Percentiles rank a stretch among this genome's conserved stretches.
Conservation (phyloP, 2,113 vertebrate species). For the Smithornis capensis region DNA sequence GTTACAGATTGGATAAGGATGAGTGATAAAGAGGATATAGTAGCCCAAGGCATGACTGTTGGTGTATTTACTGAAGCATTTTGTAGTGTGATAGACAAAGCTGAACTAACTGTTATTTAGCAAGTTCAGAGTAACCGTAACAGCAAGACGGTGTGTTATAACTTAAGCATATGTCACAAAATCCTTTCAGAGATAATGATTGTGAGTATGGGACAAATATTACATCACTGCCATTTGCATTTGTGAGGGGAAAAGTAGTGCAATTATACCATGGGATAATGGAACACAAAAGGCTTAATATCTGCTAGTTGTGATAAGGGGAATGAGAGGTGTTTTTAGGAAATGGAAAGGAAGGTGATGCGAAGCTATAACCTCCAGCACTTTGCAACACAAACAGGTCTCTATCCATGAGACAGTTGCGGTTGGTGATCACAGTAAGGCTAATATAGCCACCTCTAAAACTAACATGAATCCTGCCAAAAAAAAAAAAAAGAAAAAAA, state of each 20-base stretch:
- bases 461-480: background rate
- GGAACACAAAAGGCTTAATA: background rate
- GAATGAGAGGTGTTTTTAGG: background rate
- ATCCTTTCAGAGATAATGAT: background rate
- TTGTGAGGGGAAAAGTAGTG: background rate
- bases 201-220: background rate
- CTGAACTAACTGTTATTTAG: background rate
- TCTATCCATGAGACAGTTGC: background rate
- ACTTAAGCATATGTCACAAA: background rate
- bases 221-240: background rate
- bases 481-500: accelerated
- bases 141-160: background rate
- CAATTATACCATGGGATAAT: background rate
- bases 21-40: background rate
- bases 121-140: background rate
- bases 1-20: background rate
- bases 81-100: background rate
- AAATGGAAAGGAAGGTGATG: background rate
- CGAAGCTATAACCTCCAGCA: background rate
- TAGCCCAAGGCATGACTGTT: background rate
- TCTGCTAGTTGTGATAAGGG: background rate
- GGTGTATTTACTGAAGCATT: background rate
- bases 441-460: background rate
- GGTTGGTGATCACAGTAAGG: background rate
- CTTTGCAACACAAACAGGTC: background rate